Conservation (phyloP, 2,113 vertebrate genomes). For the Canis aureus region DNA sequence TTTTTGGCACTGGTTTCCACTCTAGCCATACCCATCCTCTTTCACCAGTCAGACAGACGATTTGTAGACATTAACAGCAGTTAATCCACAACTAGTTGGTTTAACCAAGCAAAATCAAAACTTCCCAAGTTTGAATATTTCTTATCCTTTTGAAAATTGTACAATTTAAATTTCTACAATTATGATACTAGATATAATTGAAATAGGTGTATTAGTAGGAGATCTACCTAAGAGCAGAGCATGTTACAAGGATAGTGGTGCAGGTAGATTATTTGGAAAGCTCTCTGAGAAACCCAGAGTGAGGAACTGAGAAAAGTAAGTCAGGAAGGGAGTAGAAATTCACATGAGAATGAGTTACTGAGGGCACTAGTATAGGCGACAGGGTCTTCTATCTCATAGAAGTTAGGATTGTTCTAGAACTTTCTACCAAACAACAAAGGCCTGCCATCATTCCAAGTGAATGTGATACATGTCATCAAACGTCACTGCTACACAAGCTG, state of each 20-base stretch:
- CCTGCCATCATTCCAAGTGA: background rate
- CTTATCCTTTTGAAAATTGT: background rate
- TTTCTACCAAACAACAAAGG: background rate
- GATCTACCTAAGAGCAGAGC: background rate
- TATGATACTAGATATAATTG: background rate
- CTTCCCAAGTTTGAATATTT: background rate
- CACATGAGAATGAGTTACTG: no score
- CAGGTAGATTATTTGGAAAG: background rate
- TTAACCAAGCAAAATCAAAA: background rate
- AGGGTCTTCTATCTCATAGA: background rate
- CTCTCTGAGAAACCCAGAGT: background rate
- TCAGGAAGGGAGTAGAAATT: background rate
- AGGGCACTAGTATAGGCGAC: background rate
- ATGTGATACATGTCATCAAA: background rate
- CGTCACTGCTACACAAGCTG: background rate
- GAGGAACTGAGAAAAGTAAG: background rate
- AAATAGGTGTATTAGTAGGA: background rate
- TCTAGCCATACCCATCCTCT: accelerated
- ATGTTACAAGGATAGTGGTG: background rate
- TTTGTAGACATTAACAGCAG: background rate
- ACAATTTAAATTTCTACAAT: background rate
- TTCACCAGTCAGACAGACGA: background rate
- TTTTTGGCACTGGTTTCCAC: background rate
- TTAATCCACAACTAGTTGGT: background rate
- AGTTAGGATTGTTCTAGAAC: background rate